Percentiles rank a stretch among this genome's conserved stretches.
Evolutionary conservation across 2,797 vertebrate species (phyloP).

Genomic region (Cirrhinus molitorella): DNA sequence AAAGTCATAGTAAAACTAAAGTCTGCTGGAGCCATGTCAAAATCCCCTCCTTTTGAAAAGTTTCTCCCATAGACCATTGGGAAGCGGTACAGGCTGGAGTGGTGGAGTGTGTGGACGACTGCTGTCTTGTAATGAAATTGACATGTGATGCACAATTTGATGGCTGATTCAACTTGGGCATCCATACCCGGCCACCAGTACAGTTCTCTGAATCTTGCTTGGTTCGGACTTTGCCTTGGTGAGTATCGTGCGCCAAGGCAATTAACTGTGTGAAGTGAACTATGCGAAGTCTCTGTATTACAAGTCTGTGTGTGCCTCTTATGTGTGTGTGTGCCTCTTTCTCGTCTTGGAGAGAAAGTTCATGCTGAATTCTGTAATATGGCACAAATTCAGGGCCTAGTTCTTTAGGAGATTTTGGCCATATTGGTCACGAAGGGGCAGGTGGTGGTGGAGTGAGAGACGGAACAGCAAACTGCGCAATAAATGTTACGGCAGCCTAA

Average conservation of each 20-base stretch:
- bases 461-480: too few relatives aligned
- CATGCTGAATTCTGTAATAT: background rate
- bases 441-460: too few relatives aligned
- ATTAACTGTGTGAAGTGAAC: background rate
- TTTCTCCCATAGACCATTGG: background rate
- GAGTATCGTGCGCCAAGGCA: background rate
- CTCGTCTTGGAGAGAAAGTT: background rate
- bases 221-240: background rate
- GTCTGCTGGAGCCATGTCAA: too few relatives aligned
- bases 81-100: background rate
- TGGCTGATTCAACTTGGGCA: background rate
- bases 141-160: background rate
- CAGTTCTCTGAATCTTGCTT: background rate
- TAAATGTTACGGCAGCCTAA: too few relatives aligned
- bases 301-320: background rate
- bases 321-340: too few relatives aligned
- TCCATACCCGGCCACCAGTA: background rate
- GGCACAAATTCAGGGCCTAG: background rate
- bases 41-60: too few relatives aligned
- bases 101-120: background rate
- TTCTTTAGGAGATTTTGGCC: background rate
- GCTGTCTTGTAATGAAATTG: background rate
- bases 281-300: background rate
- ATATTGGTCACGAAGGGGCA: background rate
- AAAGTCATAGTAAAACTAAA: slow-evolving; percentile 17